These are phyloP conservation scores for Arnoldichthys spilopterus DNA, from an alignment of 2,797 vertebrate species.

Conservation along the genomic window DNA sequence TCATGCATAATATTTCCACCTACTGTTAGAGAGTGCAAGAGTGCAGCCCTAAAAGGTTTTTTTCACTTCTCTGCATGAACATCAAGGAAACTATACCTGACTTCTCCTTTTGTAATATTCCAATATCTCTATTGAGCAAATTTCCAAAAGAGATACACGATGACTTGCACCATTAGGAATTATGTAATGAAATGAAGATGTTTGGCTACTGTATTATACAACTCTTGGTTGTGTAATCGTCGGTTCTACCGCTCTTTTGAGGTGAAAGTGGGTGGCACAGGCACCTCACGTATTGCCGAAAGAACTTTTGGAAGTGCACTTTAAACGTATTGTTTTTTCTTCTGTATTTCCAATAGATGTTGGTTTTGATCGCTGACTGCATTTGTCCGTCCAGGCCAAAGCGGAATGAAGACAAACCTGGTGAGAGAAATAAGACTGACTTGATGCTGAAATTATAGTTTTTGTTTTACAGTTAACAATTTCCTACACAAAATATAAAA, in stretches of 20 bases:
- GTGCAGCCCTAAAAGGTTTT: conserved; percentile 12
- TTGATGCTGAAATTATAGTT: not conserved
- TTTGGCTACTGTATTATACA: conserved; percentile 44
- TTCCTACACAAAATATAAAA: not conserved
- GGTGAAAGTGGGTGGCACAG: conserved; percentile 53
- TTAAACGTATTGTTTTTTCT: conserved; percentile 10
- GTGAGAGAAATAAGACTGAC: conserved; percentile 37
- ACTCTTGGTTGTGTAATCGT: conserved; percentile 48
- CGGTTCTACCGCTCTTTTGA: conserved; percentile 35
- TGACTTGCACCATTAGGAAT: conserved; percentile 47
- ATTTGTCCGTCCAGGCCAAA: conserved; percentile 62
- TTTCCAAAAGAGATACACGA: conserved; percentile 4
- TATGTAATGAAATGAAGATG: conserved; percentile 50
- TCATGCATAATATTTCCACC: conserved; percentile 16
- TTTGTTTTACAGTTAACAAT: not conserved
- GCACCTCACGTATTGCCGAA: conserved; percentile 19
- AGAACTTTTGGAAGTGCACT: conserved; percentile 40
- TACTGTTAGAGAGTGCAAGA: not conserved
- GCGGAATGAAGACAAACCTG: conserved; percentile 41
- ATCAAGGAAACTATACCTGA: conserved; percentile 28
- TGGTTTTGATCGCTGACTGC: conserved; percentile 66
- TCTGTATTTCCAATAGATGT: conserved; percentile 57
- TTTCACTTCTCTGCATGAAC: not conserved
- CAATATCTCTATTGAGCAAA: conserved; percentile 3
- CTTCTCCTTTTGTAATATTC: conserved; percentile 21